Base-by-base conservation (phyloP, 2,113 vertebrate genomes). In the Trinectes maculatus region DNA sequence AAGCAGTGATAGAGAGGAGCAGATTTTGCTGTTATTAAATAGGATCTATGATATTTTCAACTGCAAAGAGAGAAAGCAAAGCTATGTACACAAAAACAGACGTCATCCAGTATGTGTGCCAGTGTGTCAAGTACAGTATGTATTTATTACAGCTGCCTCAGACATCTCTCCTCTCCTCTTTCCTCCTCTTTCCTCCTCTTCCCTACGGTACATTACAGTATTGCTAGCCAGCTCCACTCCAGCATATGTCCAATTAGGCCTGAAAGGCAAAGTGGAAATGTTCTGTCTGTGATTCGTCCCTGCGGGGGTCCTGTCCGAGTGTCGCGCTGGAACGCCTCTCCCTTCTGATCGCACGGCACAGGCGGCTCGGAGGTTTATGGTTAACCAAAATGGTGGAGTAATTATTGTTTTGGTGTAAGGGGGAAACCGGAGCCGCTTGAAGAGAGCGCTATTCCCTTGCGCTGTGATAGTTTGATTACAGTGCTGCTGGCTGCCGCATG, bases 381-480 rank as follows among this genome's bases (percentile, higher is more conserved):
- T 96, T 96, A 95, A 98, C 96, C 94, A 91, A 96, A 96, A 96
- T 95, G 92, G 92, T 94, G 91, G 92, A 91, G 93, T 96, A 98
- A 98, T 98, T 98, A 96, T 95, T 94, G 92, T 95, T 95, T 95
- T 91, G 94, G 95, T 95, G 91, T 52, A 72, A 74, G 57, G 49
- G 91, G 92, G 92, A 93, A 94, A 93, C 92, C 91, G 94, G 95
- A 94, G 92, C 55, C 86, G 92, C 93, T 83, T 86, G 82, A 87
- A 85, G 94, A 93, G 93, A 92, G 94, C 93, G 91, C 93, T 92
- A 91, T 95, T 95, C 95, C 94, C 93, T 62, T 92, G 94, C 83
- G 91, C 93, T 92, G 92, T 95, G 95, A 95, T 96, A 94, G 94
- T 94, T 94, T 95, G 95, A 96, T 95, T 96, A 95, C 91, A 93